Base-by-base conservation (phyloP, 2,797 vertebrate species). In the Tarsius wallacei region DNA sequence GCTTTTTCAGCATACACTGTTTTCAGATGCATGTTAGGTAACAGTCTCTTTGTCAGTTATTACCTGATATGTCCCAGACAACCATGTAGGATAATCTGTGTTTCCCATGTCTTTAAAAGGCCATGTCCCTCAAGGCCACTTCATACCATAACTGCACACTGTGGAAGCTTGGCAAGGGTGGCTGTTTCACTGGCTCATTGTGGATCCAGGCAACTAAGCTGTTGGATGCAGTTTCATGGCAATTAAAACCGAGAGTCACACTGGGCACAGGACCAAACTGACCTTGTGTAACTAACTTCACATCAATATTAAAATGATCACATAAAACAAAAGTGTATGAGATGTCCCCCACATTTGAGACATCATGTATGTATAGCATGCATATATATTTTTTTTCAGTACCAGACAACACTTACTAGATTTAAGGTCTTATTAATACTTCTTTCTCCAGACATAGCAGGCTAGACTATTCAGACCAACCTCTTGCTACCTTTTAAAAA, bases 241-340 rank as follows among this genome's bases (percentile, higher is more conserved):
- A 92, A 57, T 80, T 80, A 86, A 91, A 83, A 59, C 0, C 74
- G 24, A 80, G 77, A 89, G n/a, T 95, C 71, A 42, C 28, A 83
- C 0, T 68, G 63, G 47, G 89, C 24, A 70, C 36, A 92, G 93
- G 57, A 59, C 47, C 76, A 92, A 83, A 94, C 1, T 63, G 71
- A 93, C 8, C 55, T 94, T 80, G 68, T 42, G 90, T 70, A 42
- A 42, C 42, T 42, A 81, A 96, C n/a, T 92, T 87, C 36, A 68
- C 6, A 81, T 76, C 49, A 84, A 89, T 59, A 89, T 76, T 93
- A 80, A 96, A 94, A 64, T 80, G 16, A 92, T 63, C 80, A 89
- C 68, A 66, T 71, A 90, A 88, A 93, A 87, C 22, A 89, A 22
- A 26, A 66, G 26, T 81, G n/a, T 77, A 63, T 33, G 22, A 55